Percentiles rank a stretch among this genome's conserved stretches.
Evolutionary conservation across 2,113 vertebrate species (phyloP).

Genomic region (Sebastes fasciatus): DNA sequence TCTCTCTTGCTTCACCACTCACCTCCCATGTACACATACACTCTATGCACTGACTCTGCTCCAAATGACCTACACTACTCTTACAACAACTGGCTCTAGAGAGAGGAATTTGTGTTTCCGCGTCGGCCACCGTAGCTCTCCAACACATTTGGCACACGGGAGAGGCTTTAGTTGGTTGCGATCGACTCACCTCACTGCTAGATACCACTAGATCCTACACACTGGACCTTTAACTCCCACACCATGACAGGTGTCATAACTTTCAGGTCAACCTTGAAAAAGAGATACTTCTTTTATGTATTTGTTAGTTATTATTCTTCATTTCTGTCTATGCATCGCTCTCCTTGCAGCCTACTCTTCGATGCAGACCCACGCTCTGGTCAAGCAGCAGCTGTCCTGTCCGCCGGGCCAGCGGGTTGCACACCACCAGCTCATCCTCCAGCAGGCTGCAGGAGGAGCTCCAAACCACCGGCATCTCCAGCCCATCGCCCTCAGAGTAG

Average conservation of each 20-base stretch:
- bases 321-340: not conserved
- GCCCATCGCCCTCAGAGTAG: conserved; percentile 88
- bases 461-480: conserved; percentile 86
- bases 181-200: too few relatives aligned
- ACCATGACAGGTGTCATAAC: not conserved
- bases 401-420: conserved; percentile 85
- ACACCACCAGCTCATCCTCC: conserved; percentile 91
- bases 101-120: too few relatives aligned
- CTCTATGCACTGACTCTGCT: too few relatives aligned
- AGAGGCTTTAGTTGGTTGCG: too few relatives aligned
- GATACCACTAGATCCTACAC: too few relatives aligned
- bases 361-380: conserved; percentile 88
- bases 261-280: not conserved
- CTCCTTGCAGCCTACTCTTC: conserved; percentile 88
- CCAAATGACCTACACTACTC: too few relatives aligned
- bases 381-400: conserved; percentile 89
- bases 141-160: too few relatives aligned
- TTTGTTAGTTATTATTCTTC: not conserved
- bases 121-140: too few relatives aligned
- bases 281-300: not conserved
- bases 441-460: conserved; percentile 80
- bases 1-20: too few relatives aligned
- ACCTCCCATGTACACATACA: too few relatives aligned
- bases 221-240: not conserved
- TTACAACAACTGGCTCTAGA: too few relatives aligned